phyloP scores from a whole-genome alignment of 2,888 invertebrate genomes.

The Scaptomyza cyrtandrae region DNA sequence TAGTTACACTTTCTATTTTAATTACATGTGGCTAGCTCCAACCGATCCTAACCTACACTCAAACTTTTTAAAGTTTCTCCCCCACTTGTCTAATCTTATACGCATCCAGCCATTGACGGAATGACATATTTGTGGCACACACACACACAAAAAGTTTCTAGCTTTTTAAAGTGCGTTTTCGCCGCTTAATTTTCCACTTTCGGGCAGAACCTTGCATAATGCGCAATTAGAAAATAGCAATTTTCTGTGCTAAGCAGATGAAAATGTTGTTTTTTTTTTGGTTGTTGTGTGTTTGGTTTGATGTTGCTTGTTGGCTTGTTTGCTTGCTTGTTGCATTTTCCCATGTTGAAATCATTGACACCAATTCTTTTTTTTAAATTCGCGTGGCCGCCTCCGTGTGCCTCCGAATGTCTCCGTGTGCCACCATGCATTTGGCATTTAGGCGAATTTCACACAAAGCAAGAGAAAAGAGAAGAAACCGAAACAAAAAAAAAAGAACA shows the following conservation, averaged over 20 bases:
- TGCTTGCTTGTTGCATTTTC: slow-evolving; percentile 58
- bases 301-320: slow-evolving; percentile 18
- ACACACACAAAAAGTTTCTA: not conserved
- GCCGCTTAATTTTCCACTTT: slow-evolving; percentile 33
- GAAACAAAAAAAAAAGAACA: slow-evolving; percentile 24
- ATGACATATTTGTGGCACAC: slow-evolving; percentile 18
- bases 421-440: slow-evolving; percentile 52
- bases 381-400: slow-evolving; percentile 56
- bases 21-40: too few relatives aligned
- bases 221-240: slow-evolving; percentile 73
- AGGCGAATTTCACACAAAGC: slow-evolving; percentile 73
- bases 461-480: not conserved
- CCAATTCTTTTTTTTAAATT: slow-evolving; percentile 62
- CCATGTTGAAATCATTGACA: slow-evolving; percentile 80
- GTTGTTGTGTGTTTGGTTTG: slow-evolving; percentile 29
- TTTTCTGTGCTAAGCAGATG: slow-evolving; percentile 65
- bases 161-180: slow-evolving; percentile 39
- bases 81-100: too few relatives aligned
- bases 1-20: too few relatives aligned
- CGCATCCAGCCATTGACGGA: too few relatives aligned
- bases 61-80: too few relatives aligned
- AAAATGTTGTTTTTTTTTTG: slow-evolving; percentile 34
- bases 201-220: slow-evolving; percentile 70
- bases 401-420: not conserved
- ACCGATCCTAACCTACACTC: too few relatives aligned